Evolutionary conservation across 1,140 invertebrate species (phyloP).

Genomic region (Gryllus bimaculatus): DNA sequence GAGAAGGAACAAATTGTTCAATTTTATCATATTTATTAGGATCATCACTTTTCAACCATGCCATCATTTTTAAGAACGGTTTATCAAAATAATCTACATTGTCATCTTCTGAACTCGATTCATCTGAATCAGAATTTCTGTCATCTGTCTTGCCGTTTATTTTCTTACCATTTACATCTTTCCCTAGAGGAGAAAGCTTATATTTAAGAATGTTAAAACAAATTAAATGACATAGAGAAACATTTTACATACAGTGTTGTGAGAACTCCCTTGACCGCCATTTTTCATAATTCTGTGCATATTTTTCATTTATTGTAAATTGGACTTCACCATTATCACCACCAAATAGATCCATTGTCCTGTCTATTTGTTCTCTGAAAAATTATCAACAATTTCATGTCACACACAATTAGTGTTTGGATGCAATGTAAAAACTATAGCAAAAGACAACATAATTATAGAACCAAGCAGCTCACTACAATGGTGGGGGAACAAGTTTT

Average conservation of each 20-base stretch:
- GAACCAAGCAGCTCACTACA: too few relatives aligned
- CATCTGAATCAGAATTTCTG: background rate
- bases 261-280: background rate
- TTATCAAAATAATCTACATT: slow-evolving; percentile 63
- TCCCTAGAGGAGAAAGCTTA: background rate
- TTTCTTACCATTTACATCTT: background rate
- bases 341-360: background rate
- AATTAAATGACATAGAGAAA: background rate
- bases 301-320: background rate
- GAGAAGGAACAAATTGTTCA: slow-evolving; percentile 58
- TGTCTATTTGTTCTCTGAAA: background rate
- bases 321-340: background rate
- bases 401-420: too few relatives aligned
- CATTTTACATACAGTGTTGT: background rate
- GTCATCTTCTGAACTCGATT: slow-evolving; percentile 39
- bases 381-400: too few relatives aligned
- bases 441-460: too few relatives aligned
- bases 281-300: background rate
- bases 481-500: too few relatives aligned
- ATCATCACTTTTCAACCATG: slow-evolving; percentile 78
- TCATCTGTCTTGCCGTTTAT: background rate
- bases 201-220: background rate
- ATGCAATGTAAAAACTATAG: too few relatives aligned
- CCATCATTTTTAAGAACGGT: slow-evolving; percentile 75
- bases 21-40: slow-evolving; percentile 76